Evolutionary conservation across 2,888 invertebrate genomes (phyloP), one percentile per base, ranked within the genome.

Genomic region (Epinotia brunnichana): DNA sequence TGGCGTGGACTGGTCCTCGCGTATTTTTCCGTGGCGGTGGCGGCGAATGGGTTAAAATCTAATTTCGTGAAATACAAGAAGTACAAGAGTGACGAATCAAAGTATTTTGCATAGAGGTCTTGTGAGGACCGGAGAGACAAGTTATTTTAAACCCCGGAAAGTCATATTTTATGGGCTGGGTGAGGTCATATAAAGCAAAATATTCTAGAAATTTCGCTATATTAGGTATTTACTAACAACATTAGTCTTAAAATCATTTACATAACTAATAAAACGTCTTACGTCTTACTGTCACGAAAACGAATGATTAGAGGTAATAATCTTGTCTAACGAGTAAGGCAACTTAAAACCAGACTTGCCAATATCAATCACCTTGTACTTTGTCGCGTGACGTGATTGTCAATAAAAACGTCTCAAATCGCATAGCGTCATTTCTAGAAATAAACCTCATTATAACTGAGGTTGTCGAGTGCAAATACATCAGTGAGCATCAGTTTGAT

Each of bases 401-500:
- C 75, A 80, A 80, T 79, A 84, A 85, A 83, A 75, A 71, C 77
- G 70, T 73, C 66, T 76, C 77, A 72, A 76, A 77, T 79, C 77
- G 77, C 79, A 77, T 71, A 64, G 78, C 83, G 87, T 88, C 88
- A 87, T 82, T 74, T 77, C 83, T 85, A 75, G 78, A 85, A 85
- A 85, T 87, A 84, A 63, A 72, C 66, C 54, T 62, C 61, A 57
- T 64, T 72, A 57, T 63, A 53, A 59, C 41, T 66, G 57, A 69
- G 73, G 73, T 51, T 68, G 60, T 67, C 62, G 57, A 73, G 73
- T 62, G 69, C 63, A 59, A 69, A 69, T 63, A 73, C 69, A 69
- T 69, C 62, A 73, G 51, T 17, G 67, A 68, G n/a, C n/a, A n/a
- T n/a, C n/a, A n/a, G n/a, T n/a, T n/a, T 62, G 51, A n/a, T n/a